phyloP scores from a whole-genome alignment of 2,888 invertebrate species.

The Tachina grossa region DNA sequence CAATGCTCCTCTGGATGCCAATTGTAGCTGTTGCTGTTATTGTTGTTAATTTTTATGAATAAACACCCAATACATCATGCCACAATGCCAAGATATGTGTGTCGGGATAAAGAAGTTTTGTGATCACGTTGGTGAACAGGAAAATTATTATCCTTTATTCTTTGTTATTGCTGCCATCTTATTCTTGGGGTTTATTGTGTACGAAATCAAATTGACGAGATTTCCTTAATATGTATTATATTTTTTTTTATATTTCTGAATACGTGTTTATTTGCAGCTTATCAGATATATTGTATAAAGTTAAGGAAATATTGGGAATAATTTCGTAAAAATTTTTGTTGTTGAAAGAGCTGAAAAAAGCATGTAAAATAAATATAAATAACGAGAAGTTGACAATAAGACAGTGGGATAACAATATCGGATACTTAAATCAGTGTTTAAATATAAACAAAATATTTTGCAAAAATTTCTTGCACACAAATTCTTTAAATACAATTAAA shows the following conservation, averaged over 20 bases:
- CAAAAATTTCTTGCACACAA: no score
- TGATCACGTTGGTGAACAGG: conserved; percentile 68
- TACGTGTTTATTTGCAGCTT: conserved; percentile 45
- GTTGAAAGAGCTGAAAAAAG: not conserved
- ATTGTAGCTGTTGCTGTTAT: conserved; percentile 47
- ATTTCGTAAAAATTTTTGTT: conserved; percentile 32
- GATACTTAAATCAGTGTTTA: no score
- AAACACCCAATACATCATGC: conserved; percentile 63
- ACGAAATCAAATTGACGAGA: conserved; percentile 73
- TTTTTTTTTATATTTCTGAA: conserved; percentile 16
- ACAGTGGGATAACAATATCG: conserved; percentile 22
- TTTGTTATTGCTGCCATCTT: conserved; percentile 43
- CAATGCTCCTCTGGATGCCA: conserved; percentile 15
- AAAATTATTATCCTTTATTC: conserved; percentile 67
- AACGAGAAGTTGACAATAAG: not conserved
- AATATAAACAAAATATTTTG: no score
- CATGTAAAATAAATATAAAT: not conserved
- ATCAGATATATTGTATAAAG: conserved; percentile 45
- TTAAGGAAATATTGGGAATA: conserved; percentile 52
- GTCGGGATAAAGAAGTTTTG: conserved; percentile 41
- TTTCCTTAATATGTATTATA: conserved; percentile 67
- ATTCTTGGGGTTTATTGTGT: conserved; percentile 55
- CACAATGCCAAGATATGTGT: conserved; percentile 29
- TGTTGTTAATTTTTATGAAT: conserved; percentile 65
- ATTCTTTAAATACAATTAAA: no score